Percentiles rank a stretch among this genome's conserved stretches.
These are phyloP conservation scores for Liparis tanakae DNA, from an alignment of 2,797 vertebrate species.

Conservation along the genomic window DNA sequence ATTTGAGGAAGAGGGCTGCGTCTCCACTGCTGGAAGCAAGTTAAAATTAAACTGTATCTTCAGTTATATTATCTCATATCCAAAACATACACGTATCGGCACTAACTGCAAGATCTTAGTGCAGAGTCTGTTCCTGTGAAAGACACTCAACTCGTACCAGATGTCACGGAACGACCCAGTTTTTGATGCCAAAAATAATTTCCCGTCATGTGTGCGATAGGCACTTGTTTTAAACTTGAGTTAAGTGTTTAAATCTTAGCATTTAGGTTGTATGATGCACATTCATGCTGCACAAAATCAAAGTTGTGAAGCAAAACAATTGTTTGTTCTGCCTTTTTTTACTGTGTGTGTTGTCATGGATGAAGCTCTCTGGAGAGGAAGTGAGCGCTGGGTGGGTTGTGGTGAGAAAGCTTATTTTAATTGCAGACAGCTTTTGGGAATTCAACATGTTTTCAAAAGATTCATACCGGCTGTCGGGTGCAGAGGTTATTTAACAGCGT, in stretches of 20 bases:
- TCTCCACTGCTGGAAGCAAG: too few relatives aligned
- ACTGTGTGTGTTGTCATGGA: background rate
- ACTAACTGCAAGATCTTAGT: background rate
- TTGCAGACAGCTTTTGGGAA: background rate
- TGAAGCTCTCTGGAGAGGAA: constrained; percentile 49
- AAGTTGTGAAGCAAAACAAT: background rate
- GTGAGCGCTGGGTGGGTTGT: constrained; percentile 3
- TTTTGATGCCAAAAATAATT: background rate
- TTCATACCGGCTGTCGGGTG: background rate
- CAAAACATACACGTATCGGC: background rate
- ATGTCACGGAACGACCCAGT: too few relatives aligned
- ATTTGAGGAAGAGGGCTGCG: background rate
- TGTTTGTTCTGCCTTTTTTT: background rate
- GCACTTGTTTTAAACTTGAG: background rate
- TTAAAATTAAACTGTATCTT: background rate
- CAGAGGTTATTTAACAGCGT: background rate
- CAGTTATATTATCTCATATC: background rate
- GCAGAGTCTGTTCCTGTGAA: background rate
- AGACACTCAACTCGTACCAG: background rate
- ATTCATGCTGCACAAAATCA: background rate
- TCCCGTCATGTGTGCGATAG: background rate
- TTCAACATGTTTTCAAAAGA: constrained; percentile 13
- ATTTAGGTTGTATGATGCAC: background rate
- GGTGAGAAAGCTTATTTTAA: constrained; percentile 1
- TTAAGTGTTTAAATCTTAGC: background rate